Evolutionary conservation across 64 coral and sea anemone genomes (phyloP).

Genomic region (Dendrophyllia cribrosa): DNA sequence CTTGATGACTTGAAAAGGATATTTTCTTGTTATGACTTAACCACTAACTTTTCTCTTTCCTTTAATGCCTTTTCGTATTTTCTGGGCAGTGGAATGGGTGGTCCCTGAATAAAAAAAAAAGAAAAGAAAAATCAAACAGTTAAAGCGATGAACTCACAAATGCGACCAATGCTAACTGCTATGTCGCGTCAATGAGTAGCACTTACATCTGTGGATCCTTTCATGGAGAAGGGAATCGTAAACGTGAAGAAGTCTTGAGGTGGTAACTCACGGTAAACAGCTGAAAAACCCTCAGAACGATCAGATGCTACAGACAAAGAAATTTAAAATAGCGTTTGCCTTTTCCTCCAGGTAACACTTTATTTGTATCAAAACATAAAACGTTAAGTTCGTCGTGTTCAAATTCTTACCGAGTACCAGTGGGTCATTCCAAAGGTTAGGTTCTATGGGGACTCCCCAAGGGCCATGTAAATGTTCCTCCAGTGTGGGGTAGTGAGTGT

Average conservation of each 20-base stretch:
- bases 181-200: too few species aligned
- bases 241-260: slow-evolving; percentile 92
- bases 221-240: slow-evolving; percentile 95
- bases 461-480: slow-evolving; percentile 86
- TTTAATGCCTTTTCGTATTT: slow-evolving; percentile 90
- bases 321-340: too few species aligned
- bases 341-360: too few species aligned
- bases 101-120: slow-evolving; percentile 48
- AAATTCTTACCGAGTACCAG: slow-evolving; percentile 85
- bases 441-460: slow-evolving; percentile 74
- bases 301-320: slow-evolving; percentile 39
- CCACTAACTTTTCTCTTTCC: slow-evolving; percentile 85
- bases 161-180: background rate
- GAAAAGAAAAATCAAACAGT: background rate
- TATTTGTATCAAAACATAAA: too few species aligned
- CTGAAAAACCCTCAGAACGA: slow-evolving; percentile 52
- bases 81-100: slow-evolving; percentile 86
- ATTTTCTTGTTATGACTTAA: background rate
- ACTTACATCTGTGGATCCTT: slow-evolving; percentile 96
- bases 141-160: background rate
- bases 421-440: slow-evolving; percentile 96
- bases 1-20: too few species aligned
- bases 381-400: too few species aligned
- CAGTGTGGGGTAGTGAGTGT: slow-evolving; percentile 94
- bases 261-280: slow-evolving; percentile 85